These are phyloP conservation scores for Pogonomyrmex barbatus DNA, from an alignment of 1,140 invertebrate species.

Conservation along the genomic window DNA sequence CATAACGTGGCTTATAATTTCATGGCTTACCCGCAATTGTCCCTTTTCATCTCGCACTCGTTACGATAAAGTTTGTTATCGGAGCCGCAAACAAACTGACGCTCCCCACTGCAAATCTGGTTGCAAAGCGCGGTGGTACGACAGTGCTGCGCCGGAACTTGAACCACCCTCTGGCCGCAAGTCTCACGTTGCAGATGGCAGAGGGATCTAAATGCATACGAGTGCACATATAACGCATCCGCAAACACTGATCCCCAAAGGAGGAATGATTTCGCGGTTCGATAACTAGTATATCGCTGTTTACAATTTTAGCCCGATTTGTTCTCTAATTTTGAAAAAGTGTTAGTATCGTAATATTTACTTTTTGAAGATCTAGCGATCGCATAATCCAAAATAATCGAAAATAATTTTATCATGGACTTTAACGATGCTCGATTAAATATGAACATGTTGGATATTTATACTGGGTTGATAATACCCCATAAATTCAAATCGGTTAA, in stretches of 20 bases:
- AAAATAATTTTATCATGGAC: neutral
- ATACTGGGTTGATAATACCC: neutral
- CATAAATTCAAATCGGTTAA: constrained; percentile 1
- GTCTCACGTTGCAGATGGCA: constrained; percentile 95
- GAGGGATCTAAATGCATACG: constrained; percentile 88
- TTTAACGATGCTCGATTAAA: neutral
- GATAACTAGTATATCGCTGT: neutral
- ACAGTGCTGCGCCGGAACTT: constrained; percentile 92
- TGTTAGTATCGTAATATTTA: neutral
- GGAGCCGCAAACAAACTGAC: constrained; percentile 95
- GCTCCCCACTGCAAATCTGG: constrained; percentile 90
- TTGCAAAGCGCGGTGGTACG: constrained; percentile 93
- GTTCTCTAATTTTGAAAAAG: neutral
- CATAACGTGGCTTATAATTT: neutral
- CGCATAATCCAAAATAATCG: too few relatives aligned
- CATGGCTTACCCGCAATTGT: constrained; percentile 93
- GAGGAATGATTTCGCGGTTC: neutral
- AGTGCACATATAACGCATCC: constrained; percentile 11
- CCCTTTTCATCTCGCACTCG: constrained; percentile 96
- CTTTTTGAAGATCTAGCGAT: neutral
- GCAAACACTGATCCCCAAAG: neutral
- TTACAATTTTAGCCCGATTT: neutral
- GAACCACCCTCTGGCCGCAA: constrained; percentile 93
- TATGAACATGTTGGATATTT: neutral
- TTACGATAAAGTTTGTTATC: constrained; percentile 97